These are phyloP conservation scores for Umimayanthus kanabou DNA, from an alignment of 92 coral and sea anemone species.

Conservation along the genomic window DNA sequence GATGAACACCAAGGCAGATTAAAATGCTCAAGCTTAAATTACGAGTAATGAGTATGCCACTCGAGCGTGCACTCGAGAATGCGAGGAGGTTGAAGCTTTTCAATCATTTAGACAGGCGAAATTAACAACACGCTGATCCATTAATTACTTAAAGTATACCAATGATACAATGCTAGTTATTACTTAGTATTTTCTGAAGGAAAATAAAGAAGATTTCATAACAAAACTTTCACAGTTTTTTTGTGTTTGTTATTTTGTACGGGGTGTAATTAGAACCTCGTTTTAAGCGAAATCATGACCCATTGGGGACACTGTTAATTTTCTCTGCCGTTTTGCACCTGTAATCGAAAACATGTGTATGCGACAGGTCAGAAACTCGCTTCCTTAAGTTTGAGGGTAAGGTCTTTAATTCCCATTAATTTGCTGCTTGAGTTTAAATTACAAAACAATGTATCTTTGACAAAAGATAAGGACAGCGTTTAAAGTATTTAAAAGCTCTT, in stretches of 20 bases:
- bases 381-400: neutral
- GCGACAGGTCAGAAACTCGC: neutral
- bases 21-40: neutral
- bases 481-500: neutral
- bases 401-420: slow-evolving; percentile 16
- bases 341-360: neutral
- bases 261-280: neutral
- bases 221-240: neutral
- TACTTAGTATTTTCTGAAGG: neutral
- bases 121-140: neutral
- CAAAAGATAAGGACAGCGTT: slow-evolving; percentile 5
- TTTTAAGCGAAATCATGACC: neutral
- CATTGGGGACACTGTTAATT: neutral
- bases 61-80: neutral
- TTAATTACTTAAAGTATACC: neutral
- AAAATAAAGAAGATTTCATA: neutral
- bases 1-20: neutral
- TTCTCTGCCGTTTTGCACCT: neutral
- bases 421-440: slow-evolving; percentile 15
- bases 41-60: neutral
- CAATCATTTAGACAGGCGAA: neutral
- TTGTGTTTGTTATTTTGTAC: neutral
- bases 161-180: neutral
- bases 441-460: neutral
- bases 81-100: neutral